Conservation (phyloP, 2,113 vertebrate species). For the Callipepla californica region DNA sequence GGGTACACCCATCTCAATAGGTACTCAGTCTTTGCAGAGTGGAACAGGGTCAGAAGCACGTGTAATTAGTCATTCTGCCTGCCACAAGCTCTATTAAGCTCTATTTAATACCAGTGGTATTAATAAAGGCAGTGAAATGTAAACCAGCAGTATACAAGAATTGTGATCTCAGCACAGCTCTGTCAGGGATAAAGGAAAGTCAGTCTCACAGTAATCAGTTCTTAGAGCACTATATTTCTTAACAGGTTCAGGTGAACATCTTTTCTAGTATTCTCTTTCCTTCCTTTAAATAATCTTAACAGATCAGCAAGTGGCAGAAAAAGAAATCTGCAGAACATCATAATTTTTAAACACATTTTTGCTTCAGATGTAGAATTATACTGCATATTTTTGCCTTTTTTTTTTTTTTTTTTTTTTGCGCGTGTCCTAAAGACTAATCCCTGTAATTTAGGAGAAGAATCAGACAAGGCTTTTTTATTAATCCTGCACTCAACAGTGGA, state of each 20-base stretch:
- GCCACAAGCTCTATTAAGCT: conserved; percentile 1
- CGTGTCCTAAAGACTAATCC: not conserved
- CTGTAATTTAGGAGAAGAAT: not conserved
- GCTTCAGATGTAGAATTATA: not conserved
- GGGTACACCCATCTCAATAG: not conserved
- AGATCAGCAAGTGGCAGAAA: not conserved
- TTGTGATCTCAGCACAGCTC: not conserved
- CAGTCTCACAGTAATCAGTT: not conserved
- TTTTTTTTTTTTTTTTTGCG: not conserved
- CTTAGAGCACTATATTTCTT: not conserved
- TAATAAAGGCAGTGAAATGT: not conserved
- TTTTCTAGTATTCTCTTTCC: not conserved
- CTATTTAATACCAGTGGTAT: not conserved
- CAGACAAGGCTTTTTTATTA: not conserved
- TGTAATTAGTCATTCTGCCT: conserved; percentile 28
- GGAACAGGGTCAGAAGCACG: not conserved
- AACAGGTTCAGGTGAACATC: not conserved
- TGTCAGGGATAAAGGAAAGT: not conserved
- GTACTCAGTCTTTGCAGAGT: conserved; percentile 13
- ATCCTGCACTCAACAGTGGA: not conserved
- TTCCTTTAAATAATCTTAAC: not conserved
- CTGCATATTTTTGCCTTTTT: not conserved
- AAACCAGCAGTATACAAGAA: not conserved
- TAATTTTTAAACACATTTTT: not conserved
- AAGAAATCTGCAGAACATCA: not conserved